Evolutionary conservation across 2,797 vertebrate species (phyloP).

Genomic region (Natrix natrix): DNA sequence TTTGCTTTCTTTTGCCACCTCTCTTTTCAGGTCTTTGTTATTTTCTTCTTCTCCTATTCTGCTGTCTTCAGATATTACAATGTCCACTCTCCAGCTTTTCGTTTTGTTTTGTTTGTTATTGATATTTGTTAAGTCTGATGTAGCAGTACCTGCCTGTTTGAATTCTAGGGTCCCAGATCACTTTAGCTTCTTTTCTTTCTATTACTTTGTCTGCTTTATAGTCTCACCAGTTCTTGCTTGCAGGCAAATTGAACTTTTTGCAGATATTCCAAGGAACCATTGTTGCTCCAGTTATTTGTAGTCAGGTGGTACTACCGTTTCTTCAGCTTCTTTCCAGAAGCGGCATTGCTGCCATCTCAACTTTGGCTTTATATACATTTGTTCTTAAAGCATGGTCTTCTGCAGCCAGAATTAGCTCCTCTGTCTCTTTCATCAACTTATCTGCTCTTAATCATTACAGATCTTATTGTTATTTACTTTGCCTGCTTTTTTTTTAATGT

Average conservation of each 20-base stretch:
- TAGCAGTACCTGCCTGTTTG: neutral
- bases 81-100: neutral
- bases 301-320: neutral
- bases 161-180: neutral
- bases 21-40: neutral
- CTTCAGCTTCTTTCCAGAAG: neutral
- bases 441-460: too few relatives aligned
- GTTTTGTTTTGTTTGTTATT: neutral
- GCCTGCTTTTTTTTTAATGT: too few relatives aligned
- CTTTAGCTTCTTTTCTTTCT: neutral
- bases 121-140: neutral
- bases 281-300: neutral
- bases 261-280: neutral
- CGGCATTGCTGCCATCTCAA: neutral
- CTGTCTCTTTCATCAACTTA: too few relatives aligned
- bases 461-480: too few relatives aligned
- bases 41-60: neutral
- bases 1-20: neutral
- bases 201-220: neutral
- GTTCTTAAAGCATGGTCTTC: neutral
- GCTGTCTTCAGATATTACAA: neutral
- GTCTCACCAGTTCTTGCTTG: neutral
- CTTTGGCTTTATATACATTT: neutral
- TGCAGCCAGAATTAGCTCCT: neutral
- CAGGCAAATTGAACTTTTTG: neutral